Evolutionary conservation across 1,140 invertebrate species (phyloP).

Genomic region (Danaus plexippus): DNA sequence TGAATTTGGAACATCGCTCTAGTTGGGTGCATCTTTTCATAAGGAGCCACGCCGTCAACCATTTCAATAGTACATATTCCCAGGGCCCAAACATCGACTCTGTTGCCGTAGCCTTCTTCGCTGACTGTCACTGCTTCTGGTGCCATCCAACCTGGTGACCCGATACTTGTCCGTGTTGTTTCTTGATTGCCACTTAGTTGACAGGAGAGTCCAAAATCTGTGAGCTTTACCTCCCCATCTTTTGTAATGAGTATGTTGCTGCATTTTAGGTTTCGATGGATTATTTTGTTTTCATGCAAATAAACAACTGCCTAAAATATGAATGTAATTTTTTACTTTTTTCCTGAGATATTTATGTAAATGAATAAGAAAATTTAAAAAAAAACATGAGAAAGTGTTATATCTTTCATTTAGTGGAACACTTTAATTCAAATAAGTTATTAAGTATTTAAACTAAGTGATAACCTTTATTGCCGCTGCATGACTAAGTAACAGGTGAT

Average conservation of each 20-base stretch:
- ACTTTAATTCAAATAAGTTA: conserved; percentile 5
- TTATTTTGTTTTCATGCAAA: conserved; percentile 87
- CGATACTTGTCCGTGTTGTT: conserved; percentile 81
- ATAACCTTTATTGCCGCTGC: too few relatives aligned
- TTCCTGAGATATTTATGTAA: too few relatives aligned
- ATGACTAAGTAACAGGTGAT: too few relatives aligned
- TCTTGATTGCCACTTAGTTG: conserved; percentile 83
- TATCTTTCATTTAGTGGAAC: conserved; percentile 10
- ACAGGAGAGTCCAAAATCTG: conserved; percentile 88
- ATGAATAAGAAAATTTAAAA: conserved; percentile 2
- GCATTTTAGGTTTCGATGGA: conserved; percentile 90
- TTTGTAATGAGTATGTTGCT: conserved; percentile 90
- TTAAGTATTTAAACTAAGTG: too few relatives aligned
- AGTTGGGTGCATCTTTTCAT: conserved; percentile 88
- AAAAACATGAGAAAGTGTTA: conserved; percentile 12
- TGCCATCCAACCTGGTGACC: conserved; percentile 94
- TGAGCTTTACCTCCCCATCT: conserved; percentile 86
- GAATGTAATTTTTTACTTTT: background rate
- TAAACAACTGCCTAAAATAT: conserved; percentile 78
- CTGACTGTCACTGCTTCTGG: conserved; percentile 78
- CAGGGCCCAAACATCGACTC: conserved; percentile 91
- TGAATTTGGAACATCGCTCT: conserved; percentile 89
- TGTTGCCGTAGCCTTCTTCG: conserved; percentile 76
- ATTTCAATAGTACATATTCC: conserved; percentile 94
- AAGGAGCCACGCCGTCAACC: conserved; percentile 89